Evolutionary conservation across 2,888 invertebrate species (phyloP).

Genomic region (Graphium colonna): DNA sequence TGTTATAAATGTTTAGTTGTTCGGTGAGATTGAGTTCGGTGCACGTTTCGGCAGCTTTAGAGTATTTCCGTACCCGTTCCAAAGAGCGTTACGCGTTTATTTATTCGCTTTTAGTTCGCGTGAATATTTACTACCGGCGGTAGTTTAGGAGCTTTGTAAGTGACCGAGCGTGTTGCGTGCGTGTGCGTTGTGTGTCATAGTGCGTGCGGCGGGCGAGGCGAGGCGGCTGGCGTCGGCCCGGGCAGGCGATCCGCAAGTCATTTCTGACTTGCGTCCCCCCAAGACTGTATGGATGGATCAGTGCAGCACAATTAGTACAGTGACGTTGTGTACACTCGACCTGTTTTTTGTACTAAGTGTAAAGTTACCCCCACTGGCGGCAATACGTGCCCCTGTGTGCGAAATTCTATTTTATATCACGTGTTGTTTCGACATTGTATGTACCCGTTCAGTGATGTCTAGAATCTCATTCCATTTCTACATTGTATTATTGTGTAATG

Average conservation of each 20-base stretch:
- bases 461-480: slow-evolving; percentile 45
- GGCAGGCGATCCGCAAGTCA: slow-evolving; percentile 31
- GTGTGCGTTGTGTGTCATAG: slow-evolving; percentile 14
- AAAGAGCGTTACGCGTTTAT: slow-evolving; percentile 63
- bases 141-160: slow-evolving; percentile 34
- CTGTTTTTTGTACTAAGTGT: slow-evolving; percentile 54
- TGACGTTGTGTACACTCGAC: slow-evolving; percentile 37
- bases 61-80: slow-evolving; percentile 42
- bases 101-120: slow-evolving; percentile 71
- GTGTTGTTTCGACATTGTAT: slow-evolving; percentile 42
- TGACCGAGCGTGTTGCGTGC: slow-evolving; percentile 33
- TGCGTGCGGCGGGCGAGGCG: slow-evolving; percentile 33
- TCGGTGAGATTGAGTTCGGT: slow-evolving; percentile 28
- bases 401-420: slow-evolving; percentile 50
- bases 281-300: slow-evolving; percentile 46
- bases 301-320: slow-evolving; percentile 52
- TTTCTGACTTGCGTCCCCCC: slow-evolving; percentile 41
- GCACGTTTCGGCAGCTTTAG: slow-evolving; percentile 22
- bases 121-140: no score
- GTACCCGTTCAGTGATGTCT: slow-evolving; percentile 32
- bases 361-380: slow-evolving; percentile 52
- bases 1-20: slow-evolving; percentile 35
- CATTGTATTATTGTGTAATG: slow-evolving; percentile 30
- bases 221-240: slow-evolving; percentile 34
- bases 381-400: slow-evolving; percentile 40